Base-by-base conservation (phyloP, 2,888 invertebrate species). In the Asteroscopus sphinx region DNA sequence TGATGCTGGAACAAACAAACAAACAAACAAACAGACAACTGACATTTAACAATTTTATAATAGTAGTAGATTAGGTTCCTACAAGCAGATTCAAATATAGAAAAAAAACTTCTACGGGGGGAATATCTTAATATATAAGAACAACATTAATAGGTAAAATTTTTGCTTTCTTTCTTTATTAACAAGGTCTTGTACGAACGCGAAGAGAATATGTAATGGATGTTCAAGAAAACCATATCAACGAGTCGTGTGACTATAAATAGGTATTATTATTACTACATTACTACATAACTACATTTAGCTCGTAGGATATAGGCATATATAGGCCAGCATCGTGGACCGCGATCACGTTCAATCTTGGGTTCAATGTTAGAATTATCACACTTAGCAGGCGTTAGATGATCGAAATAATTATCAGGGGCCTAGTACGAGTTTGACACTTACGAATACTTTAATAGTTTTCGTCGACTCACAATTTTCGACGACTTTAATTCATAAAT, bases 201-300 rank as follows among this genome's bases (percentile, higher is more conserved):
- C 30, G 52, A 40, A 6, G 28, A 56, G 65, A 56, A 56, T 65
- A 45, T 53, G 44, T 70, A 59, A 74, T 56, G 53, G 58, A 42
- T 42, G 37, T 46, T 52, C 16, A 37, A 53, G 52, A 5, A 17
- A 17, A 59, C 41, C 9, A 11, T 28, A 28, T 28, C 9, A 28
- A 28, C 1, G 47, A 36, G 25, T 13, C 33, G 25, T 49, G 37
- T 52, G 28, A 25, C 3, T 25, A 51, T 45, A 45, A 46, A 46
- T 72, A 51, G 36, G 40, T 54, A 60, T 7, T n/a, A n/a, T n/a
- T n/a, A n/a, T n/a, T n/a, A n/a, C n/a, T n/a, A n/a, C n/a, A n/a
- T n/a, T n/a, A 46, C 42, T 45, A 53, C 40, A 45, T 52, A 51
- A 40, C 25, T 45, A 44, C 48, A 42, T 44, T 44, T 28, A 28